A percentile compares a stretch with the other conserved stretches of the same genome.
These are phyloP conservation scores for Epinephelus awoara DNA, from an alignment of 2,797 vertebrate genomes.

Conservation along the genomic window DNA sequence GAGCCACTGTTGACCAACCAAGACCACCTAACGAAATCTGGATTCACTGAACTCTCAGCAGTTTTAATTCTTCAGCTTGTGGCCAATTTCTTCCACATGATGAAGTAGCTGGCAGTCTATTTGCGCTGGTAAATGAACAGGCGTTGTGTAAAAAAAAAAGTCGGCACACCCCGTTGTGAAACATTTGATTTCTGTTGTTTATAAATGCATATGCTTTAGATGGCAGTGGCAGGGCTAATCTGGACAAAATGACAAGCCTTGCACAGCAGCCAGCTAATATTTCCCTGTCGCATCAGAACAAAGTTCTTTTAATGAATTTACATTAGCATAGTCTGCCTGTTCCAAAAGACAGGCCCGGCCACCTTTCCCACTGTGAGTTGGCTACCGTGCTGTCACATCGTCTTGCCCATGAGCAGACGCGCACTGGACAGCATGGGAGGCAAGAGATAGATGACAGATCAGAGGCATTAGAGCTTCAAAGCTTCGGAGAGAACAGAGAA, in stretches of 20 bases:
- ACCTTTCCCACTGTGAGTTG: constrained; percentile 38
- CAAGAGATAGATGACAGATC: constrained; percentile 74
- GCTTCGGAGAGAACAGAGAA: constrained; percentile 63
- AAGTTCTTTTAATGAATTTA: constrained; percentile 48
- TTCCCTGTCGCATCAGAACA: constrained; percentile 32
- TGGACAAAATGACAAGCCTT: constrained; percentile 33
- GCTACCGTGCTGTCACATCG: constrained; percentile 55
- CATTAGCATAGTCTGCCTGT: constrained; percentile 42
- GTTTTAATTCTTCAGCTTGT: constrained; percentile 18
- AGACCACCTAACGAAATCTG: constrained; percentile 9
- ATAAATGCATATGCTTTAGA: constrained; percentile 34
- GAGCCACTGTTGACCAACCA: constrained; percentile 21
- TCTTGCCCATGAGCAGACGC: constrained; percentile 46
- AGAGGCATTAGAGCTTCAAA: constrained; percentile 75
- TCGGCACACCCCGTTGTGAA: constrained; percentile 20
- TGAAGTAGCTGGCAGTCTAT: constrained; percentile 10
- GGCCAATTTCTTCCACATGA: constrained; percentile 7
- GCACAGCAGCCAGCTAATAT: constrained; percentile 50
- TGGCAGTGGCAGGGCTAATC: constrained; percentile 34
- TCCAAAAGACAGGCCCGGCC: constrained; percentile 42
- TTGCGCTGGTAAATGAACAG: constrained; percentile 43
- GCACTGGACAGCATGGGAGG: constrained; percentile 61
- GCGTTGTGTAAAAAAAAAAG: constrained; percentile 16
- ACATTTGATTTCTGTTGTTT: constrained; percentile 48
- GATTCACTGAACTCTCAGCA: constrained; percentile 15